Base-by-base conservation (phyloP, 1,140 invertebrate genomes). In the Carposina sasakii region DNA sequence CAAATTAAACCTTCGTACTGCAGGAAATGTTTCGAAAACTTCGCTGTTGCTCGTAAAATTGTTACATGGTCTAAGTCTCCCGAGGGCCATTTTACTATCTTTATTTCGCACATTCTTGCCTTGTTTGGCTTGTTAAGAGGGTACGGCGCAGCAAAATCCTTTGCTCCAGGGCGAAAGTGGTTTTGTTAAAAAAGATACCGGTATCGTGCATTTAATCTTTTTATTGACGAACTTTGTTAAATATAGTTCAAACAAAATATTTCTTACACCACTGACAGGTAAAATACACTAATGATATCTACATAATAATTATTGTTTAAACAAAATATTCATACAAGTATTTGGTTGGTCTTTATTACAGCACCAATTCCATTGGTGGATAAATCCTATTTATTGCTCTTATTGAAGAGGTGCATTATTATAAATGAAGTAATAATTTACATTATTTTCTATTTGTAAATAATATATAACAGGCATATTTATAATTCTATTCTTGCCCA, bases 401-500 rank as follows among this genome's bases (percentile, higher is more conserved):
- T 52, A 58, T 53, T 63, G 66, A 70, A 60, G 60, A 66, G 70
- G 77, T 78, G 77, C 75, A 71, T 58, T 71, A 58, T 63, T 69
- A 67, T 67, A 66, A 65, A 67, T 58, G 59, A 69, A 54, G 36
- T 67, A 76, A 75, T 76, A 77, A 74, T 77, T 81, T 79, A 82
- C 70, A 77, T 69, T 67, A 74, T 60, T 67, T 65, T 60, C 62
- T 76, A 73, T 70, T 69, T 63, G 54, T 72, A 76, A n/a, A 52
- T 64, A 64, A 59, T 54, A 68, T 61, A 71, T 60, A 58, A 57
- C 30, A n/a, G n/a, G n/a, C 34, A 34, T 19, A 28, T 48, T 19
- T 53, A 63, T 48, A 58, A 57, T 52, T 54, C 89, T 89, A 99
- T 88, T 99, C 98, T 85, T 99, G 97, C 44, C 96, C 98, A 86